A percentile compares a stretch with the other conserved stretches of the same genome.
Evolutionary conservation across 2,888 invertebrate genomes (phyloP).

Genomic region (Pammene fasciana): DNA sequence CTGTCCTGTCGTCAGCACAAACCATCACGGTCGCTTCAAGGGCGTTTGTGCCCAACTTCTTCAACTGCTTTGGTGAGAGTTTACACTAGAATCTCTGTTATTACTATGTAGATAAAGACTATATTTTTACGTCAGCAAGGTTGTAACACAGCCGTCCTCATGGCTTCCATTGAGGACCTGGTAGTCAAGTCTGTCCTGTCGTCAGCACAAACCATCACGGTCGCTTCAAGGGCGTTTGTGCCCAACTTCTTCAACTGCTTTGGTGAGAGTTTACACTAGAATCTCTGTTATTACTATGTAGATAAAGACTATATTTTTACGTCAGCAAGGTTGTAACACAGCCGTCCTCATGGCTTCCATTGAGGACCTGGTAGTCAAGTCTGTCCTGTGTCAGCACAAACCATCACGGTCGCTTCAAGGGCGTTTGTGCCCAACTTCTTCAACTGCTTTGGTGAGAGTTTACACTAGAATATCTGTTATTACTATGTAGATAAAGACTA

Average conservation of each 20-base stretch:
- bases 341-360: constrained; percentile 83
- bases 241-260: constrained; percentile 94
- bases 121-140: too few species aligned
- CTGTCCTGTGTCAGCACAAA: constrained; percentile 93
- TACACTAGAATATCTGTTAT: neutral
- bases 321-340: too few species aligned
- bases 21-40: constrained; percentile 95
- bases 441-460: constrained; percentile 91
- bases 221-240: constrained; percentile 95
- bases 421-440: constrained; percentile 94
- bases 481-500: too few species aligned
- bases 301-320: too few species aligned
- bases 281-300: too few species aligned
- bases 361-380: constrained; percentile 97
- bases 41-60: constrained; percentile 94
- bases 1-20: constrained; percentile 94
- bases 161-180: constrained; percentile 93
- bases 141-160: too few species aligned
- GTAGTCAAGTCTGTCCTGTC: constrained; percentile 96
- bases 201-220: constrained; percentile 94
- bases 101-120: too few species aligned
- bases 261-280: constrained; percentile 78
- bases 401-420: constrained; percentile 94
- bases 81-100: neutral
- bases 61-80: constrained; percentile 92